Evolutionary conservation across 1,140 invertebrate genomes (phyloP), one percentile per base, ranked within the genome.

Genomic region (Riptortus pedestris): DNA sequence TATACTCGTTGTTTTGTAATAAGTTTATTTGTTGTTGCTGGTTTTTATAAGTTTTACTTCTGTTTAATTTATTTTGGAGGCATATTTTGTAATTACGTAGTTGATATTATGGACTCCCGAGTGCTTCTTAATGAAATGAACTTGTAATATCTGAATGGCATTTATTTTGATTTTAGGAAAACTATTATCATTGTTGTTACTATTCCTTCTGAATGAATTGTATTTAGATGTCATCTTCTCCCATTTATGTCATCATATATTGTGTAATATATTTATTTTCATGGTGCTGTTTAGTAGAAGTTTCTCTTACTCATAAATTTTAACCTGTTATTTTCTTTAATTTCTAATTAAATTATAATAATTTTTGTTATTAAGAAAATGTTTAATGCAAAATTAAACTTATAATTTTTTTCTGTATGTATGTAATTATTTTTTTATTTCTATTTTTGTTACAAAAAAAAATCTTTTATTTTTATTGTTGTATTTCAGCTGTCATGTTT

Each of bases 21-120:
- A 59, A 59, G 33, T 59, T 59, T 59, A 59, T 59, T 59, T 59
- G 27, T 59, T 59, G 57, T 59, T 59, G 28, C 57, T 59, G 57
- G 22, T 59, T 59, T 59, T 59, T 59, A 33, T 59, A 59, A 20
- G 57, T 59, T 59, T 59, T 59, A 59, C 18, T 33, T 55, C 24
- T 12, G 26, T 55, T 55, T 55, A 55, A 55, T 55, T 55, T 55
- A 55, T 55, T 55, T 55, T 24, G 24, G 24, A 55, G 51, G 18
- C 20, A 24, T 55, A 55, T 55, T 55, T 55, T 55, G 24, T 22
- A 26, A 55, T 55, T 24, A 24, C 26, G 26, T 55, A 55, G 18
- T 48, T 48, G 18, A 55, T 55, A 26, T 24, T 55, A 26, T 9
- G 51, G 24, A 55, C 51, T 55, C 31, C 5, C 14, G 51, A 55